Conservation (phyloP, 2,113 vertebrate genomes). For the Galemys pyrenaicus region DNA sequence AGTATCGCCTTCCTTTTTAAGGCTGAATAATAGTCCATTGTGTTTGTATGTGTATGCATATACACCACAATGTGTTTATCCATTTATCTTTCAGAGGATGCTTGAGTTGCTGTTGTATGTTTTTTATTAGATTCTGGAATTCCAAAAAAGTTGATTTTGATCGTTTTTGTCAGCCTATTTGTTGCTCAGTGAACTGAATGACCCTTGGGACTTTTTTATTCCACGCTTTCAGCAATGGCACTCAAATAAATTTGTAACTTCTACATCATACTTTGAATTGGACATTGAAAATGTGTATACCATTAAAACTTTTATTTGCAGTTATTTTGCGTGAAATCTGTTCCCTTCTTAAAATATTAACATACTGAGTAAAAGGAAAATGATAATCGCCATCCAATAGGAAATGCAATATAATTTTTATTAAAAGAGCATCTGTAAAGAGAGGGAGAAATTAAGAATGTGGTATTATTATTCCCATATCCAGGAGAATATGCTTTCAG, state of each 20-base stretch:
- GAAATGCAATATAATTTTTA: conserved; percentile 25
- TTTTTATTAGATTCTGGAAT: neutral
- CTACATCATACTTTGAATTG: neutral
- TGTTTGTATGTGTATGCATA: no score
- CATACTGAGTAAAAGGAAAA: conserved; percentile 16
- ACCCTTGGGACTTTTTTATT: neutral
- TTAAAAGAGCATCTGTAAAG: neutral
- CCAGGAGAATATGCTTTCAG: neutral
- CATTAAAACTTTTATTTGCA: neutral
- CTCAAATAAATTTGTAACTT: neutral
- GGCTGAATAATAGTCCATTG: neutral
- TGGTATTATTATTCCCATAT: neutral
- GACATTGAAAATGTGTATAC: neutral
- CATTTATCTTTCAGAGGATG: neutral
- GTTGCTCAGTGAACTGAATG: neutral
- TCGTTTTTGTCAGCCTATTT: neutral
- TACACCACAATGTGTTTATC: neutral
- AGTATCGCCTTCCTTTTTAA: neutral
- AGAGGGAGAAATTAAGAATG: neutral
- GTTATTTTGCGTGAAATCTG: neutral
- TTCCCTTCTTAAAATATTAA: conserved; percentile 45
- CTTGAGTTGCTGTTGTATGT: neutral
- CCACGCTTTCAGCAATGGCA: neutral
- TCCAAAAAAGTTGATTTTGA: conserved; percentile 2
- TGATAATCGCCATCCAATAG: neutral